Percentiles rank a stretch among this genome's conserved stretches.
These are phyloP conservation scores for Lacerta viridis DNA, from an alignment of 2,797 vertebrate genomes.

Conservation along the genomic window DNA sequence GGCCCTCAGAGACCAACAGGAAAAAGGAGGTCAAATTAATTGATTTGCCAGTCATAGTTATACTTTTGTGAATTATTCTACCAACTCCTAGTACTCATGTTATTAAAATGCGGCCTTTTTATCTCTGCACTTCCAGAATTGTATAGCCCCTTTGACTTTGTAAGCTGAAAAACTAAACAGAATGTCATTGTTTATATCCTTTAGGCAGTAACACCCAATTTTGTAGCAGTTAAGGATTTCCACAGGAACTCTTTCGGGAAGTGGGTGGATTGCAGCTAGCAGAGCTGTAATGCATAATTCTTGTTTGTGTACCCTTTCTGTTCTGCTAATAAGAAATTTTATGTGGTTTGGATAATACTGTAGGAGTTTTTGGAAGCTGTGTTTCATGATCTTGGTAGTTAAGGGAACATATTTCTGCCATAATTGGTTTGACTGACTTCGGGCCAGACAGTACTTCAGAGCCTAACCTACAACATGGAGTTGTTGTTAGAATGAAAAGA, in stretches of 20 bases:
- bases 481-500: not conserved
- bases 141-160: not conserved
- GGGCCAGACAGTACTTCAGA: not conserved
- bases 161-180: constrained; percentile 43
- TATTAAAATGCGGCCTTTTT: constrained; percentile 1
- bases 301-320: not conserved
- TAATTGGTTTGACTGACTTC: not conserved
- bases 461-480: not conserved
- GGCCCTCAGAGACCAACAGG: not conserved
- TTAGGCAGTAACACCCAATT: constrained; percentile 26
- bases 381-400: constrained; percentile 10
- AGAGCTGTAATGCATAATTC: constrained; percentile 34
- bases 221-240: constrained; percentile 67
- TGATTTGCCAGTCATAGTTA: constrained; percentile 5
- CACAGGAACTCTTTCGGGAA: constrained; percentile 64
- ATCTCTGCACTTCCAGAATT: constrained; percentile 9
- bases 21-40: not conserved
- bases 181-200: constrained; percentile 58
- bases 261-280: constrained; percentile 30
- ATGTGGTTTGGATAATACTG: accelerated
- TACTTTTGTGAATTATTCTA: not conserved
- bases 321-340: not conserved
- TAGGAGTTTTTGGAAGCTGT: constrained; percentile 57
- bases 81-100: not conserved
- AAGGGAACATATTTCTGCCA: constrained; percentile 25